These are phyloP conservation scores for Drosophila anomelani DNA, from an alignment of 2,888 invertebrate species.

Conservation along the genomic window DNA sequence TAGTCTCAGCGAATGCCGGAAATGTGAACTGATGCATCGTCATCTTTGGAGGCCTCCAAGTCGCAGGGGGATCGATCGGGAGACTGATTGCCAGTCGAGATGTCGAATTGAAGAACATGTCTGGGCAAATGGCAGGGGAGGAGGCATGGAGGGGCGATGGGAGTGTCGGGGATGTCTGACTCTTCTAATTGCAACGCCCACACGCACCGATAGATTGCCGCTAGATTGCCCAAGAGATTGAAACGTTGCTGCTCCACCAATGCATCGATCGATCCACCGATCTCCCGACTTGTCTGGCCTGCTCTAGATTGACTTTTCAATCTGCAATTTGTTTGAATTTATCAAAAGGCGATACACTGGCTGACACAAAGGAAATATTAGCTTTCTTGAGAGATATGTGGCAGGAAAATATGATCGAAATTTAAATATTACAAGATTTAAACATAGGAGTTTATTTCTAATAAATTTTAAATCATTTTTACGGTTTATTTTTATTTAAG, in stretches of 20 bases:
- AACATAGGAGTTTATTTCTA: not conserved
- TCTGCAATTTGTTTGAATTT: slow-evolving; percentile 71
- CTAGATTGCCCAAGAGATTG: slow-evolving; percentile 69
- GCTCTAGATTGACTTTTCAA: slow-evolving; percentile 69
- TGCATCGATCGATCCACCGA: slow-evolving; percentile 24
- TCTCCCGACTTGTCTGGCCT: slow-evolving; percentile 44
- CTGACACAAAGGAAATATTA: slow-evolving; percentile 16
- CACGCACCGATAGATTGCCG: slow-evolving; percentile 56
- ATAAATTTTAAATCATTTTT: not conserved
- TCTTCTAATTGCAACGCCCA: slow-evolving; percentile 79
- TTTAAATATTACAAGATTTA: not conserved
- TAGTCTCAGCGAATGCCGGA: slow-evolving; percentile 57
- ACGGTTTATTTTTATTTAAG: too few species aligned
- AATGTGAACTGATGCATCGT: slow-evolving; percentile 54
- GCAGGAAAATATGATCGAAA: not conserved
- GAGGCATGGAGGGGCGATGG: slow-evolving; percentile 7
- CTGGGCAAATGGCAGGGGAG: slow-evolving; percentile 21
- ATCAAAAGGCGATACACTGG: slow-evolving; percentile 30
- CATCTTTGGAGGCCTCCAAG: slow-evolving; percentile 12
- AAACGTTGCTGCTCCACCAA: slow-evolving; percentile 45
- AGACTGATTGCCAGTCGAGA: slow-evolving; percentile 71
- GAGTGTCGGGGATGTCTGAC: slow-evolving; percentile 31
- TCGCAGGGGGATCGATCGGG: slow-evolving; percentile 40
- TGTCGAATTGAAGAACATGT: slow-evolving; percentile 62
- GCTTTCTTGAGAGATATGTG: not conserved